Conservation (phyloP, 2,888 invertebrate genomes). For the Cosmia trapezina region DNA sequence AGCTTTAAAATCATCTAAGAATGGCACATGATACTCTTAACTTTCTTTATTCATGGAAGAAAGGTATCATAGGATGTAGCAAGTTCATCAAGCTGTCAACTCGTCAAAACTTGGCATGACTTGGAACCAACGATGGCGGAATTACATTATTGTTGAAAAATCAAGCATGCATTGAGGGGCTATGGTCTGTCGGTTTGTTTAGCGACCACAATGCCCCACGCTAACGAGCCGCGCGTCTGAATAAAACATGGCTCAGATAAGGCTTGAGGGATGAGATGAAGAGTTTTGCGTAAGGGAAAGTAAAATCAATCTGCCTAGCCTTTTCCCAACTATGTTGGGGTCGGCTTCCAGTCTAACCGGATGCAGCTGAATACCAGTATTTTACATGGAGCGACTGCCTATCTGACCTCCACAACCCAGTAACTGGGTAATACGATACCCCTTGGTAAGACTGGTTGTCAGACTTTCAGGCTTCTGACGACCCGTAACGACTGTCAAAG, state of each 20-base stretch:
- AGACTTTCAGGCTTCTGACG: too few species aligned
- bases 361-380: too few species aligned
- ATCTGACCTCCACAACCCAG: too few species aligned
- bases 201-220: slow-evolving; percentile 86
- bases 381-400: too few species aligned
- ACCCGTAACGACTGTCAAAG: too few species aligned
- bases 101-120: slow-evolving; percentile 57
- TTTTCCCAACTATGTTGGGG: too few species aligned
- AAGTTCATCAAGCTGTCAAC: slow-evolving; percentile 41
- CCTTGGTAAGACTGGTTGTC: too few species aligned
- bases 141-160: slow-evolving; percentile 75
- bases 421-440: too few species aligned
- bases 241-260: slow-evolving; percentile 84
- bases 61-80: slow-evolving; percentile 4
- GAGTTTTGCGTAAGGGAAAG: slow-evolving; percentile 56
- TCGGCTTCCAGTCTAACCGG: too few species aligned
- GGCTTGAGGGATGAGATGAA: slow-evolving; percentile 64
- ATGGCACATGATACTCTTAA: too few species aligned
- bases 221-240: slow-evolving; percentile 88
- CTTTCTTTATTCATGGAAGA: slow-evolving; percentile 3
- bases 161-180: slow-evolving; percentile 79
- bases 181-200: slow-evolving; percentile 83
- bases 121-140: slow-evolving; percentile 32
- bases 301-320: not conserved
- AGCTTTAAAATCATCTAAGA: too few species aligned